Evolutionary conservation across 2,113 vertebrate species (phyloP).

Genomic region (Turnix velox): DNA sequence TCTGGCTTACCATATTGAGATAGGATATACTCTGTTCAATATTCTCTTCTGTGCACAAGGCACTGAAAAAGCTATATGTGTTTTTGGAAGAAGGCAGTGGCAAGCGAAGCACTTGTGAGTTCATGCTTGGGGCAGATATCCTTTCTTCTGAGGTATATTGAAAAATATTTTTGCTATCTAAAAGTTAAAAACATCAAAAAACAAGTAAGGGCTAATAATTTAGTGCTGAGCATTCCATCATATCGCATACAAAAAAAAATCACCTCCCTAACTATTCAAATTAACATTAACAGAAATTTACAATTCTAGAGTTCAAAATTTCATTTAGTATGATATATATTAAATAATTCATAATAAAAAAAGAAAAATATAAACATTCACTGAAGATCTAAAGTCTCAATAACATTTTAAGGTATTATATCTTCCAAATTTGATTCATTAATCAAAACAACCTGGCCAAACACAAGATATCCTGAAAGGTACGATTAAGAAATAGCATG

Average conservation of each 20-base stretch:
- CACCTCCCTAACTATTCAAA: not conserved
- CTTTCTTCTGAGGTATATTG: slow-evolving; percentile 79
- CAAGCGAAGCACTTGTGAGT: slow-evolving; percentile 72
- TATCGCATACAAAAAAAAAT: not conserved
- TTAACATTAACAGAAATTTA: not conserved
- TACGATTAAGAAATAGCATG: not conserved
- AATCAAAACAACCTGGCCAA: not conserved
- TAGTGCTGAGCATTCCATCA: too few species aligned
- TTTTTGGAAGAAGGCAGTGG: slow-evolving; percentile 77
- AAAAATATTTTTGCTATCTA: slow-evolving; percentile 79
- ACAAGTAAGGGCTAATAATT: not conserved
- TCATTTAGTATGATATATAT: not conserved
- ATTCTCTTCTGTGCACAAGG: slow-evolving; percentile 95
- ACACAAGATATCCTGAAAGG: not conserved
- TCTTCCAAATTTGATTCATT: not conserved
- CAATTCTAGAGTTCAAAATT: not conserved
- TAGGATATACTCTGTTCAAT: slow-evolving; percentile 86
- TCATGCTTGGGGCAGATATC: slow-evolving; percentile 79
- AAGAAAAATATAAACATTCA: not conserved
- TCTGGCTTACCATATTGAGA: slow-evolving; percentile 84
- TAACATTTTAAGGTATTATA: not conserved
- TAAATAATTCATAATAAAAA: not conserved
- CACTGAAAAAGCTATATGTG: slow-evolving; percentile 79
- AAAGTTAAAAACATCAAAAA: slow-evolving; percentile 45
- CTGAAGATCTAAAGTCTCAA: not conserved